Base-by-base conservation (phyloP, 2,797 vertebrate species). In the Myotis daubentonii region DNA sequence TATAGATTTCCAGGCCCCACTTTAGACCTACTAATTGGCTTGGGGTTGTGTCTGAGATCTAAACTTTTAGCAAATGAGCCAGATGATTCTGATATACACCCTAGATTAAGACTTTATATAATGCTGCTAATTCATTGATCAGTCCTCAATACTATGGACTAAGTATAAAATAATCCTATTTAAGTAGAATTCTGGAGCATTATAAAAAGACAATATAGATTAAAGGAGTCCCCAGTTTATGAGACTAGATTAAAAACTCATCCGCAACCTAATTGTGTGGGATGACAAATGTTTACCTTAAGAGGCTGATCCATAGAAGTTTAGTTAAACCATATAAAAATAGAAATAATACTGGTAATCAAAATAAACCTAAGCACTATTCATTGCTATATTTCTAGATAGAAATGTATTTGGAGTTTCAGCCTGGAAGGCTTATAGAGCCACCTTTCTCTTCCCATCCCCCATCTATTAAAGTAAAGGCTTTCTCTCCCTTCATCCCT, bases 1-100 rank as follows among this genome's bases (percentile, higher is more conserved):
- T 57, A 91, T 17, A 87, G 65, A 89, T 93, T 93, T 22, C 25
- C 57, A 95, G 84, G 84, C 74, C 76, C 70, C 16, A 89, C 84
- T 93, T 22, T 81, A 97, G 92, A 95, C 2, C 5, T 65, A 78
- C 20, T 72, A 94, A 95, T 62, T 49, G 83, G 74, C 28, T 65
- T 95, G 92, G 28, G 28, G 74, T 92, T 94, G 71, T 30, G 70
- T 94, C 84, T 94, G 92, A 93, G 57, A 94, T 87, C 55, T 91
- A 81, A 94, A 95, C 11, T 53, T 92, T 95, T 89, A 96, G 91
- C 38, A 92, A 96, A 96, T 90, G 53, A 2, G 81, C 62, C 62
- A 87, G 65, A n/a, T 75, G 38, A 93, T 75, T 94, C 76, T 94
- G 55, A 80, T 78, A 20, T 38, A 75, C 3, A 71, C 22, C 10